Evolutionary conservation across 2,113 vertebrate species (phyloP).

Genomic region (Cyphotilapia sp.): DNA sequence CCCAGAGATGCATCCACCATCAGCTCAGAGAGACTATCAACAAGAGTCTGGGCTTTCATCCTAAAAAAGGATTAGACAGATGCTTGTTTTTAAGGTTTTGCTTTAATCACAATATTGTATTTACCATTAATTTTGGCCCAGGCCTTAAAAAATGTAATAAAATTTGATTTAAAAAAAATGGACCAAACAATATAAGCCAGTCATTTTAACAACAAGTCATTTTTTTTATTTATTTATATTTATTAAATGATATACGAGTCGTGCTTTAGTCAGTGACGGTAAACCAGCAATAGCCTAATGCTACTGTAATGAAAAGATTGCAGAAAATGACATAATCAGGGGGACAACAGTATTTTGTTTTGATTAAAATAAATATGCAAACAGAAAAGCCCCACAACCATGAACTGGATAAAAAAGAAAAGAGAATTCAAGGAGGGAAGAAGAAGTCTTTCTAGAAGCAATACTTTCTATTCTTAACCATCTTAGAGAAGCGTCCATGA

Average conservation of each 20-base stretch:
- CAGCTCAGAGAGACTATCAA: slow-evolving; percentile 83
- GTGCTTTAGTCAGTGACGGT: background rate
- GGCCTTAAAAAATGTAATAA: background rate
- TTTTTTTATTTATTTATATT: background rate
- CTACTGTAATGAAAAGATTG: background rate
- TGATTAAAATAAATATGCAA: background rate
- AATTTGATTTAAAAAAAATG: background rate
- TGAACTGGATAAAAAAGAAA: background rate
- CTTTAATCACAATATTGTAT: background rate
- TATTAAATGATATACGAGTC: background rate
- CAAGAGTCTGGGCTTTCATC: slow-evolving; percentile 79
- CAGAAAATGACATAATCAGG: background rate
- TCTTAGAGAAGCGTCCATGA: background rate
- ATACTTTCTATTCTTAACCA: background rate
- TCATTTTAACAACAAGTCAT: background rate
- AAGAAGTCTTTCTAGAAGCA: background rate
- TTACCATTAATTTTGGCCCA: background rate
- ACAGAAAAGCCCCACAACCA: background rate
- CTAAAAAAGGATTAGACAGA: slow-evolving; percentile 58
- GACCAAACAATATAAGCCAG: background rate
- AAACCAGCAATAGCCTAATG: background rate
- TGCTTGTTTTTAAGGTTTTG: background rate
- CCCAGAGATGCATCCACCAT: slow-evolving; percentile 84
- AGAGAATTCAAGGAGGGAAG: background rate
- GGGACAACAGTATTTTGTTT: background rate